Conservation (phyloP, 1,140 invertebrate genomes). For the Fopius arisanus region DNA sequence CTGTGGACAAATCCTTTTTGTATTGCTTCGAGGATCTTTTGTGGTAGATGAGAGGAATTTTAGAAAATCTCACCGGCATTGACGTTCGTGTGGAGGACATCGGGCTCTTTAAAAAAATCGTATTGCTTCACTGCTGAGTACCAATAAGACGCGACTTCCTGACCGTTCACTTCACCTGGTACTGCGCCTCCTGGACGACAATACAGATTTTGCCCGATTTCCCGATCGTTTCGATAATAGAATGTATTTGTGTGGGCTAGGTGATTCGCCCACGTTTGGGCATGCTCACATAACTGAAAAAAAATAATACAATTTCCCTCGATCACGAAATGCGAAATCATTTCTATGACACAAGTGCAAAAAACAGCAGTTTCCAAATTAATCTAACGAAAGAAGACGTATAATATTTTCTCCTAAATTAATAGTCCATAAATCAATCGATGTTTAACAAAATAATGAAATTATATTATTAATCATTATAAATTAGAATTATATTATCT, state of each 20-base stretch:
- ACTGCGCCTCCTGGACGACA: conserved; percentile 73
- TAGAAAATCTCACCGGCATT: conserved; percentile 71
- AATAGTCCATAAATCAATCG: too few species aligned
- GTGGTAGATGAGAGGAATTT: background rate
- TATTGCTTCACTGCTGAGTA: conserved; percentile 83
- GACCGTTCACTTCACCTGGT: conserved; percentile 75
- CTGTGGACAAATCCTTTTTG: conserved; percentile 57
- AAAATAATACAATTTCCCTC: too few species aligned
- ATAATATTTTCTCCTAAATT: too few species aligned
- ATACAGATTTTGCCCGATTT: conserved; percentile 80
- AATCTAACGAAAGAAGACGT: too few species aligned
- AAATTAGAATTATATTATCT: too few species aligned
- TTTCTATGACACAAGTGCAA: too few species aligned
- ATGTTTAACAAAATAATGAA: too few species aligned
- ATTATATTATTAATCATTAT: too few species aligned
- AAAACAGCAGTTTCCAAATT: too few species aligned
- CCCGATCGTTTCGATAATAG: conserved; percentile 76
- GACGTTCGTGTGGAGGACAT: conserved; percentile 77
- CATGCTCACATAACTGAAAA: conserved; percentile 75
- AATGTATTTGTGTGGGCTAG: conserved; percentile 81
- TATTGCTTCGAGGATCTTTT: too few species aligned
- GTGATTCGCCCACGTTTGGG: conserved; percentile 87
- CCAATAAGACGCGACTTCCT: conserved; percentile 87
- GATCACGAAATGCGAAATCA: too few species aligned
- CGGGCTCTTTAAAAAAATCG: conserved; percentile 76